Evolutionary conservation across 2,113 vertebrate genomes (phyloP).

Genomic region (Erythrocercus mccallii): DNA sequence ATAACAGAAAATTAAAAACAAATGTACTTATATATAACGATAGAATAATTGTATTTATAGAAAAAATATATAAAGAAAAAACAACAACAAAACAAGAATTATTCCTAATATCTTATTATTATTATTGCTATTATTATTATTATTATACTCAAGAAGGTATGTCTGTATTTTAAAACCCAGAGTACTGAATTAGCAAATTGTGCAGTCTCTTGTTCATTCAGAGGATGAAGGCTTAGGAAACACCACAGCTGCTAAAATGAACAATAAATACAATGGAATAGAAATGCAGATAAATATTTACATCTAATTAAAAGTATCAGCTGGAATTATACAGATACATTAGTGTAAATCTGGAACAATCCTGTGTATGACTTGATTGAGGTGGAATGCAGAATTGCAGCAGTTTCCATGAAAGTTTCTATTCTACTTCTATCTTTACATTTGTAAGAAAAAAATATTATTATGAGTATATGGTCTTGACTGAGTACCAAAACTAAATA

Average conservation of each 20-base stretch:
- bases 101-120: not conserved
- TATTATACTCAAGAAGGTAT: not conserved
- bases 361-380: not conserved
- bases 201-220: not conserved
- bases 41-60: not conserved
- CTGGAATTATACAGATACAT: not conserved
- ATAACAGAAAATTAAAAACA: not conserved
- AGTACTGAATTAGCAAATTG: not conserved
- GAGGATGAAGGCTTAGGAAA: not conserved
- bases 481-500: not conserved
- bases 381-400: not conserved
- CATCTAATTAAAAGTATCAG: not conserved
- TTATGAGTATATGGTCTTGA: not conserved
- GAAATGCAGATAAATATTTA: not conserved
- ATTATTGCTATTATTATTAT: not conserved
- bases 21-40: not conserved
- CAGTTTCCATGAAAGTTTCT: not conserved
- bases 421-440: not conserved
- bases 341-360: not conserved
- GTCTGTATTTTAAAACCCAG: not conserved
- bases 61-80: not conserved
- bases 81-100: not conserved
- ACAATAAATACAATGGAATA: not conserved
- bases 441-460: not conserved
- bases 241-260: not conserved